phyloP scores from a whole-genome alignment of 2,797 vertebrate genomes.

The Pangasius macronema region DNA sequence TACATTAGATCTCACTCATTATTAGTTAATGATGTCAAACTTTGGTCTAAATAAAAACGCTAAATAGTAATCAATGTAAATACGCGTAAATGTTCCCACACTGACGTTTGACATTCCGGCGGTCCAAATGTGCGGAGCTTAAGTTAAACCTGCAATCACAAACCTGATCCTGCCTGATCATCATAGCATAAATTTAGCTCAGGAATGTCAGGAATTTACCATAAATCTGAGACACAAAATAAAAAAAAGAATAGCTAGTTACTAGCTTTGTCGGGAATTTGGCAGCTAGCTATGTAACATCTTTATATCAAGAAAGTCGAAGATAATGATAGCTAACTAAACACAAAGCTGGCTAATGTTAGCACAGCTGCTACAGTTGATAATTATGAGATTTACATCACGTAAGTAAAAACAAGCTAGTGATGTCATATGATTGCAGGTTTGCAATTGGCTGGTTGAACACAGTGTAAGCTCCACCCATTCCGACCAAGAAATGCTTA shows the following conservation, averaged over 20 bases:
- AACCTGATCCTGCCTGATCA: not conserved
- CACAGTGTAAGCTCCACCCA: not conserved
- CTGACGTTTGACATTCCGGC: not conserved
- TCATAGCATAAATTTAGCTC: not conserved
- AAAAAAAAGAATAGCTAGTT: not conserved
- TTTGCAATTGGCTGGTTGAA: not conserved
- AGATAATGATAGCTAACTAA: not conserved
- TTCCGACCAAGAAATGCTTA: not conserved
- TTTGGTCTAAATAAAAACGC: not conserved
- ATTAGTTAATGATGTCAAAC: not conserved
- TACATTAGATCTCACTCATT: not conserved
- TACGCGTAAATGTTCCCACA: not conserved
- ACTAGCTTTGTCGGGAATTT: not conserved
- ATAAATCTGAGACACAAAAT: not conserved
- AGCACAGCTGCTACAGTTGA: not conserved
- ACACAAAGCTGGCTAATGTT: not conserved
- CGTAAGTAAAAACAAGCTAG: not conserved
- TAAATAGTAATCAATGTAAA: not conserved
- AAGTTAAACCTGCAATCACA: not conserved
- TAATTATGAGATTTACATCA: not conserved
- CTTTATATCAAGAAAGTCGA: not conserved
- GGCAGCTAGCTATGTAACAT: not conserved
- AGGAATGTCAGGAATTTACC: not conserved
- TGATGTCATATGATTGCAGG: not conserved
- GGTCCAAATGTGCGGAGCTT: not conserved